These are phyloP conservation scores for Turritopsis rubra DNA, from an alignment of 30 jellyfish, hydroid and myxozoan species.

Conservation along the genomic window DNA sequence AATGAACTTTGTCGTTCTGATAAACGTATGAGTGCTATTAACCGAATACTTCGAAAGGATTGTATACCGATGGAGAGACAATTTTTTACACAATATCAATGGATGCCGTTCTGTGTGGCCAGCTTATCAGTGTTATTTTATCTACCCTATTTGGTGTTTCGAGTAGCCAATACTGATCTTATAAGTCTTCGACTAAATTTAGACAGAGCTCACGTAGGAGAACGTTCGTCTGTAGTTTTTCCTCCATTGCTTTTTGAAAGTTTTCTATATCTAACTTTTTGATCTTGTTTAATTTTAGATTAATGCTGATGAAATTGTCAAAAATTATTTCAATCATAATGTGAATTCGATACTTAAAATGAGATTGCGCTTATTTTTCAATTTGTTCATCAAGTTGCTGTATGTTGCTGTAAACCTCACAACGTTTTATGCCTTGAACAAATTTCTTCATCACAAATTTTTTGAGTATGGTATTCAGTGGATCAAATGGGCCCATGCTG, in stretches of 20 bases:
- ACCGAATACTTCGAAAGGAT: neutral
- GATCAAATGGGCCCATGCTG: constrained; percentile 26
- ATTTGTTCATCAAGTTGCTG: constrained; percentile 6
- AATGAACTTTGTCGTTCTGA: neutral
- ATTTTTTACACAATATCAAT: constrained; percentile 28
- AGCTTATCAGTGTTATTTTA: constrained; percentile 28
- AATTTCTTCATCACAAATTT: neutral
- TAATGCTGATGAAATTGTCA: constrained; percentile 12
- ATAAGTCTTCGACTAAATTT: constrained; percentile 27
- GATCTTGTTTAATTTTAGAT: no score
- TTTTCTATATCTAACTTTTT: no score
- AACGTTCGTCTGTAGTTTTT: no score
- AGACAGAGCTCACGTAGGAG: neutral
- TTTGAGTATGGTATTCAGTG: constrained; percentile 30
- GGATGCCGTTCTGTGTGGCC: constrained; percentile 45
- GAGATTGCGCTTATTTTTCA: constrained; percentile 20
- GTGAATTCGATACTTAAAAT: constrained; percentile 16
- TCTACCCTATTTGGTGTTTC: constrained; percentile 25
- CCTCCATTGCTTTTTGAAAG: no score
- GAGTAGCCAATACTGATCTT: constrained; percentile 33
- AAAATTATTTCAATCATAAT: constrained; percentile 29
- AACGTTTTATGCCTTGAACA: neutral
- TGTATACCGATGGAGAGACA: constrained; percentile 29
- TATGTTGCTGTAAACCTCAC: constrained; percentile 24
- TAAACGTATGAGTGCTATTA: neutral